These are phyloP conservation scores for Xanthia icteritia DNA, from an alignment of 2,888 invertebrate species.

Conservation along the genomic window DNA sequence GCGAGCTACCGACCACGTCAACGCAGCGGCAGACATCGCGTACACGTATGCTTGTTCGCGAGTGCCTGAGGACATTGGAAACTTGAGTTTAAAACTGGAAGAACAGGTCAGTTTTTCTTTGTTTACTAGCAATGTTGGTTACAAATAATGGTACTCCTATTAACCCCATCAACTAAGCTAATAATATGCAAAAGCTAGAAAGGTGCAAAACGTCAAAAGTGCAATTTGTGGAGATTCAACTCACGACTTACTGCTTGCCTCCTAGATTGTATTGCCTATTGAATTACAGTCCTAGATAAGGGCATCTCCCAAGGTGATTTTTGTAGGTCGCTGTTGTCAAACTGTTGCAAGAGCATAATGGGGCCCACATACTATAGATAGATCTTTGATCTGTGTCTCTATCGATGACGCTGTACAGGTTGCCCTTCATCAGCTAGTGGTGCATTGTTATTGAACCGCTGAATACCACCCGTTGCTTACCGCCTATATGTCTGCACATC, in stretches of 20 bases:
- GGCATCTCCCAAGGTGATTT: background rate
- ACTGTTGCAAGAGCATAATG: background rate
- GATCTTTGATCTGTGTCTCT: background rate
- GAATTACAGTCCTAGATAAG: background rate
- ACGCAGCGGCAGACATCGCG: slow-evolving; percentile 94
- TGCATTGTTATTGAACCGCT: background rate
- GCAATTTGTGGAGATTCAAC: background rate
- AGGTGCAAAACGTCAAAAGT: background rate
- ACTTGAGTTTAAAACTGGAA: background rate
- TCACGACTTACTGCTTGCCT: background rate
- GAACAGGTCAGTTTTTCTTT: background rate
- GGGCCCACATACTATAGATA: background rate
- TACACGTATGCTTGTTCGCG: slow-evolving; percentile 96
- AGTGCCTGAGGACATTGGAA: slow-evolving; percentile 90
- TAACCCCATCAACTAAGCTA: background rate
- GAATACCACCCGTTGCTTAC: background rate
- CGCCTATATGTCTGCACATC: no score
- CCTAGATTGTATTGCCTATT: background rate
- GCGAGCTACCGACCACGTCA: slow-evolving; percentile 94
- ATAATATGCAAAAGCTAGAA: background rate
- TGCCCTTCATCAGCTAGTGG: background rate
- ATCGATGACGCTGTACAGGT: background rate
- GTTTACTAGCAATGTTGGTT: background rate
- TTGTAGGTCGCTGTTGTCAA: background rate
- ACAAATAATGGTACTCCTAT: background rate